Conservation (phyloP, 1,140 invertebrate genomes). For the Eriocheir sinensis region DNA sequence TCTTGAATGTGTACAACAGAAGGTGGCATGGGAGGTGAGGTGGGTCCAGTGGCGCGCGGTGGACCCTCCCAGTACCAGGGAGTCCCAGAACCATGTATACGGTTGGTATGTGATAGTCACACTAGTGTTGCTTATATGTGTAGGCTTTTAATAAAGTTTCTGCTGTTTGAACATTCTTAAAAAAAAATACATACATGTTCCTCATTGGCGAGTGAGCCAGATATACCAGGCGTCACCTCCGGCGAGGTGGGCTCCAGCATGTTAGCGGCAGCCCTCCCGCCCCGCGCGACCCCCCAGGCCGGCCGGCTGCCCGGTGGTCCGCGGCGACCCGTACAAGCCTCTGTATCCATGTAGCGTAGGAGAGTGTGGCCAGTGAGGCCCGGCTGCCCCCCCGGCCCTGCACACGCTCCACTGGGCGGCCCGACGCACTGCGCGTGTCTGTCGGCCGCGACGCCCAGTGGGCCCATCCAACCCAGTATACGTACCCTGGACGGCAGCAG, state of each 20-base stretch:
- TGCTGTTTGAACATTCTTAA: slow-evolving; percentile 76
- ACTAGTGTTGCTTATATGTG: slow-evolving; percentile 79
- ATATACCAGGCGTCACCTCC: slow-evolving; percentile 72
- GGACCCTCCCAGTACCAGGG: slow-evolving; percentile 73
- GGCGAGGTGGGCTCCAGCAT: slow-evolving; percentile 72
- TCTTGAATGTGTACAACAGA: slow-evolving; percentile 56
- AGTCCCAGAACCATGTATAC: slow-evolving; percentile 79
- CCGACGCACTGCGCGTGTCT: slow-evolving; percentile 54
- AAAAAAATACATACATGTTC: slow-evolving; percentile 75
- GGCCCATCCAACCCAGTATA: slow-evolving; percentile 76
- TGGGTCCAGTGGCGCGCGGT: slow-evolving; percentile 43
- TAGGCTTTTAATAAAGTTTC: slow-evolving; percentile 78
- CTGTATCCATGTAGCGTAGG: slow-evolving; percentile 78
- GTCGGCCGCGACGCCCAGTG: slow-evolving; percentile 57
- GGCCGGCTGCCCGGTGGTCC: slow-evolving; percentile 58
- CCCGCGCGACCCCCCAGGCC: slow-evolving; percentile 57
- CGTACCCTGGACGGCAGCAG: slow-evolving; percentile 75
- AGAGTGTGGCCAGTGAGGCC: slow-evolving; percentile 74
- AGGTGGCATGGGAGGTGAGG: slow-evolving; percentile 60
- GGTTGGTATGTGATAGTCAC: slow-evolving; percentile 79
- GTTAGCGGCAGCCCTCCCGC: slow-evolving; percentile 61
- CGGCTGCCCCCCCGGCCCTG: slow-evolving; percentile 72
- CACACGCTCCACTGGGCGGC: slow-evolving; percentile 71
- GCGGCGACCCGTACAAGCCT: slow-evolving; percentile 76
- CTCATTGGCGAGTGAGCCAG: slow-evolving; percentile 73